phyloP scores from a whole-genome alignment of 2,797 vertebrate species.

The Lacerta agilis region DNA sequence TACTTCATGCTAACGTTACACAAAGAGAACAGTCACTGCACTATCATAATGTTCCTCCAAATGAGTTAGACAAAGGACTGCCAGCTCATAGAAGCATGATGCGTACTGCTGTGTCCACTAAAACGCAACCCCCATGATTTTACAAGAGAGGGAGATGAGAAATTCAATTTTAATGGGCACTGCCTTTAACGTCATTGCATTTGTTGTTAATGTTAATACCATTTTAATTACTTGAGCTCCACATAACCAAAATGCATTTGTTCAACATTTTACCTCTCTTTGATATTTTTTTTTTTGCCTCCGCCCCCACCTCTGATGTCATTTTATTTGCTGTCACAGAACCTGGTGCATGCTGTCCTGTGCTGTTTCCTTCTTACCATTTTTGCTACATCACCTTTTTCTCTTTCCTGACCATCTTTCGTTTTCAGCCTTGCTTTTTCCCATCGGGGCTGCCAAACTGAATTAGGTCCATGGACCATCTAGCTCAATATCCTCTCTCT shows the following conservation, averaged over 20 bases:
- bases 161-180: not conserved
- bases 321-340: not conserved
- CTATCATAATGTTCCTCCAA: not conserved
- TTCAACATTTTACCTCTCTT: not conserved
- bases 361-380: not conserved
- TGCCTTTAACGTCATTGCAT: not conserved
- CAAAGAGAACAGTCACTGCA: not conserved
- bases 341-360: not conserved
- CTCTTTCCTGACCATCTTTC: slow-evolving; percentile 3
- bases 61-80: not conserved
- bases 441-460: slow-evolving; percentile 13
- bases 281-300: not conserved
- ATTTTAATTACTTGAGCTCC: not conserved
- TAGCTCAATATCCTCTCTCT: slow-evolving; percentile 22
- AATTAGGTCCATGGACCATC: slow-evolving; percentile 4
- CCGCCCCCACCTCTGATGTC: not conserved
- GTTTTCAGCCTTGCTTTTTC: slow-evolving; percentile 15
- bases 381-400: slow-evolving; percentile 10
- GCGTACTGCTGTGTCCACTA: not conserved
- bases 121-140: not conserved
- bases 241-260: not conserved
- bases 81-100: not conserved
- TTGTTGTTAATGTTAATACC: not conserved
- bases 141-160: not conserved
- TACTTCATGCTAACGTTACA: not conserved